Percentiles rank a stretch among this genome's conserved stretches.
Evolutionary conservation across 2,888 invertebrate genomes (phyloP).

Genomic region (Eupsilia transversa): DNA sequence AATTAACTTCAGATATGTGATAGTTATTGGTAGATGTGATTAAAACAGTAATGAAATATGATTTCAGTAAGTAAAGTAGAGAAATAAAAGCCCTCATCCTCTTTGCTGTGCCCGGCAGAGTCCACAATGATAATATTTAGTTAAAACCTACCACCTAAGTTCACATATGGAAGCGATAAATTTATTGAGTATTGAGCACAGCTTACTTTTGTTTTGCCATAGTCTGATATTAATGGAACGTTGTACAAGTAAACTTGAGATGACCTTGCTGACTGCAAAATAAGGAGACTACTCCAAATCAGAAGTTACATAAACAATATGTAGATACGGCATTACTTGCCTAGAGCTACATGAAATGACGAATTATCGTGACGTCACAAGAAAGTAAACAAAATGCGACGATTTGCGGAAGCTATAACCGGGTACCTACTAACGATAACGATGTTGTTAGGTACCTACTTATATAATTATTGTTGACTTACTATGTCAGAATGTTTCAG

Average conservation of each 20-base stretch:
- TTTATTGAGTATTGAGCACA: too few species aligned
- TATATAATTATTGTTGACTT: too few species aligned
- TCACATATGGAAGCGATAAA: too few species aligned
- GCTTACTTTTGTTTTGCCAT: not conserved
- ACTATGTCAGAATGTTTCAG: not conserved
- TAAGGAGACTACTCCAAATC: constrained; percentile 15
- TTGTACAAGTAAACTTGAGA: not conserved
- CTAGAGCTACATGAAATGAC: constrained; percentile 27
- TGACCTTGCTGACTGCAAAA: not conserved
- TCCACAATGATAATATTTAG: too few species aligned
- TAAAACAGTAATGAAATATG: not conserved
- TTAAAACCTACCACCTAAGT: too few species aligned
- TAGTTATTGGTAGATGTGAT: not conserved
- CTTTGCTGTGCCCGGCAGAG: too few species aligned
- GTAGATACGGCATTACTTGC: constrained; percentile 5
- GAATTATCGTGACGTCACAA: not conserved
- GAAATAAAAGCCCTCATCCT: too few species aligned
- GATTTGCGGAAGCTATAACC: not conserved
- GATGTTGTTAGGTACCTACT: not conserved
- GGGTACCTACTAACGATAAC: not conserved
- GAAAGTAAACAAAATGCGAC: constrained; percentile 21
- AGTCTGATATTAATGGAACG: not conserved
- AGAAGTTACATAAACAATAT: constrained; percentile 37
- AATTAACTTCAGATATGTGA: not conserved
- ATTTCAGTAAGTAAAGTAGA: too few species aligned